Evolutionary conservation across 2,113 vertebrate species (phyloP).

Genomic region (Chaetodon trifascialis): DNA sequence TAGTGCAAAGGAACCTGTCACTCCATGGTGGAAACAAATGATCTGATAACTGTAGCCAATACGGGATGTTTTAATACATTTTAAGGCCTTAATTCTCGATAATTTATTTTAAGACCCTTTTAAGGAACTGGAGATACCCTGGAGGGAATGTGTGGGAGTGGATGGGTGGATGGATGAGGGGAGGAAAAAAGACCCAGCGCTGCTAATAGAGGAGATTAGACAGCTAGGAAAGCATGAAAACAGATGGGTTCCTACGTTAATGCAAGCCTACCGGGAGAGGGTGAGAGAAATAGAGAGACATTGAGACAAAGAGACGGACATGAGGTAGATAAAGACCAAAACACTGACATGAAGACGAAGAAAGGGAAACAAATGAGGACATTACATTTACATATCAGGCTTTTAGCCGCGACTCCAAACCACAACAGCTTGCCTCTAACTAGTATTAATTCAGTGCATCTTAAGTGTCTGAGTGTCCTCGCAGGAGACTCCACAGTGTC

Average conservation of each 20-base stretch:
- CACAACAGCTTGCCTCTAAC: neutral
- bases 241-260: constrained; percentile 59
- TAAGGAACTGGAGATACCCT: constrained; percentile 56
- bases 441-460: accelerated
- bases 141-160: constrained; percentile 43
- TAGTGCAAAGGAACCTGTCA: constrained; percentile 39
- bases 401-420: neutral
- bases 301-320: constrained; percentile 32
- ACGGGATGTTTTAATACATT: constrained; percentile 46
- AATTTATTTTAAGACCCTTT: constrained; percentile 73
- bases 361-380: neutral
- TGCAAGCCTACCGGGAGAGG: constrained; percentile 27
- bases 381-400: neutral
- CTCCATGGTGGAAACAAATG: constrained; percentile 36
- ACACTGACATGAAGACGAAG: neutral
- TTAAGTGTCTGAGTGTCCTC: neutral
- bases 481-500: neutral
- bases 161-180: constrained; percentile 47
- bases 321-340: neutral
- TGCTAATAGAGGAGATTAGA: constrained; percentile 73
- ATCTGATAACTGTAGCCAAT: constrained; percentile 48
- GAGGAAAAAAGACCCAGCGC: constrained; percentile 9
- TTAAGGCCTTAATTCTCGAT: constrained; percentile 63
- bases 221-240: constrained; percentile 58
- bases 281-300: neutral